Percentiles rank a stretch among this genome's conserved stretches.
These are phyloP conservation scores for Ypsolopha scabrella DNA, from an alignment of 2,888 invertebrate genomes.

Conservation along the genomic window DNA sequence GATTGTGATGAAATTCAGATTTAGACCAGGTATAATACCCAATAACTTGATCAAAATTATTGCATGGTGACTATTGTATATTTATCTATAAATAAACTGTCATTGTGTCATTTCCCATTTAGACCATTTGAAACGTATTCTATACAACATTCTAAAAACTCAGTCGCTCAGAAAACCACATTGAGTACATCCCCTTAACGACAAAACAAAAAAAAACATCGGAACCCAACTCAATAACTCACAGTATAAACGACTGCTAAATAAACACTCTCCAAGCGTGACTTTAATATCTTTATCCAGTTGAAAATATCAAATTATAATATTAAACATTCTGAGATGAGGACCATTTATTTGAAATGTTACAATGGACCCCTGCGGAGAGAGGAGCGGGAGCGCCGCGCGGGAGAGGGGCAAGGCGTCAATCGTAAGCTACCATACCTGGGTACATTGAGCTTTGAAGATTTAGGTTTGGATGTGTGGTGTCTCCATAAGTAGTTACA, in stretches of 20 bases:
- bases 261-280: conserved; percentile 62
- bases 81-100: too few species aligned
- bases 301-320: conserved; percentile 70
- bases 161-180: not conserved
- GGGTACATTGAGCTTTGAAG: not conserved
- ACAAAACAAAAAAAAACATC: conserved; percentile 18
- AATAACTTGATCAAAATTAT: too few species aligned
- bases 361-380: conserved; percentile 54
- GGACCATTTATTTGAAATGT: conserved; percentile 52
- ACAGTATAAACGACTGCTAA: conserved; percentile 47
- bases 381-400: conserved; percentile 11
- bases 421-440: conserved; percentile 10
- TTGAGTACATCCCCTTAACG: not conserved
- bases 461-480: too few species aligned
- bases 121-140: too few species aligned
- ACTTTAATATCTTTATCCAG: conserved; percentile 68
- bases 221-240: conserved; percentile 44
- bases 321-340: conserved; percentile 55
- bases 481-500: too few species aligned
- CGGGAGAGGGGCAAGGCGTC: conserved; percentile 6
- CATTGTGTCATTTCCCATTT: too few species aligned
- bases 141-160: not conserved
- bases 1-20: too few species aligned
- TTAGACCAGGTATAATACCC: too few species aligned
- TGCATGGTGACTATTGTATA: too few species aligned